These are phyloP conservation scores for Sebastolobus altivelis DNA, from an alignment of 2,797 vertebrate genomes.

Conservation along the genomic window DNA sequence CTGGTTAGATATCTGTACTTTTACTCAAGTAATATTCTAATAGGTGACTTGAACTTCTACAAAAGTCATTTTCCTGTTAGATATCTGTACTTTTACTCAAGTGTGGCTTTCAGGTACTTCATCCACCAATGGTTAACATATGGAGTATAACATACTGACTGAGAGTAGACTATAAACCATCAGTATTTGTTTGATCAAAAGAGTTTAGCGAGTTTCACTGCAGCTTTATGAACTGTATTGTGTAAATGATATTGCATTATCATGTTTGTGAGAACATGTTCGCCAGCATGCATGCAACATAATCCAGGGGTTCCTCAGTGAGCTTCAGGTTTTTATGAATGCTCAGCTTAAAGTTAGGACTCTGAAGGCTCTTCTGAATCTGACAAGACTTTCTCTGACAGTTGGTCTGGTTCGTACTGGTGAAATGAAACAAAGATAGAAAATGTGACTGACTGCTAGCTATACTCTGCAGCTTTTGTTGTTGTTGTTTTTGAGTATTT, in stretches of 20 bases:
- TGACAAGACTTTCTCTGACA: background rate
- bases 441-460: background rate
- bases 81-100: too few relatives aligned
- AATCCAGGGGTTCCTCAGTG: background rate
- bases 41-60: too few relatives aligned
- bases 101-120: too few relatives aligned
- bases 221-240: background rate
- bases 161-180: too few relatives aligned
- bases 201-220: background rate
- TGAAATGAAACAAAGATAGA: background rate
- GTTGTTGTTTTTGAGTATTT: background rate
- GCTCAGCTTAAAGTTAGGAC: background rate
- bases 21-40: too few relatives aligned
- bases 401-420: background rate
- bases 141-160: too few relatives aligned
- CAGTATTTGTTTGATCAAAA: background rate
- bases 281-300: background rate
- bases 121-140: too few relatives aligned
- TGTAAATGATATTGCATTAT: background rate
- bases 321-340: background rate
- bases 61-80: too few relatives aligned
- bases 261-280: background rate
- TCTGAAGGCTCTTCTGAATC: background rate
- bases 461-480: background rate
- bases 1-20: too few relatives aligned